A percentile compares a stretch with the other conserved stretches of the same genome.
phyloP scores from a whole-genome alignment of 2,797 vertebrate species.

The Brotula barbata region DNA sequence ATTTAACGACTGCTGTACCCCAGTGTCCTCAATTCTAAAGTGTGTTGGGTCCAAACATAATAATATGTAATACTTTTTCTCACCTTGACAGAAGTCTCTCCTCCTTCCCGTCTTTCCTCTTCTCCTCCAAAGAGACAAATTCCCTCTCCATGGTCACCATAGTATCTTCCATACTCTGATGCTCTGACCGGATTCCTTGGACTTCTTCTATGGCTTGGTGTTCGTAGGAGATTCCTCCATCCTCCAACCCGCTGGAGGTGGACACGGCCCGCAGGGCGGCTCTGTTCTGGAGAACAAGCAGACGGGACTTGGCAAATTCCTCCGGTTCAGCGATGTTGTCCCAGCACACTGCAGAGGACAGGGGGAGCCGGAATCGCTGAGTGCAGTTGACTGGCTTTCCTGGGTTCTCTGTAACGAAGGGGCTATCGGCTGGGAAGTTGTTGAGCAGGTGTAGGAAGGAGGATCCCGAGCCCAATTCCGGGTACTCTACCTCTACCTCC shows the following conservation, averaged over 20 bases:
- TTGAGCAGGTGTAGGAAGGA: conserved; percentile 70
- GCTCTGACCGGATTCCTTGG: conserved; percentile 72
- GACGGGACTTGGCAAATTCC: conserved; percentile 79
- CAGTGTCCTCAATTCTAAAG: background rate
- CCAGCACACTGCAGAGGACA: conserved; percentile 74
- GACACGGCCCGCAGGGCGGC: conserved; percentile 77
- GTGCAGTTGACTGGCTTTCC: conserved; percentile 76
- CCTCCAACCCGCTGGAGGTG: conserved; percentile 73
- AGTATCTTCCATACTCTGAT: conserved; percentile 67
- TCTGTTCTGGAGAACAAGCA: conserved; percentile 80
- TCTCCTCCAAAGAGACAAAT: conserved; percentile 76
- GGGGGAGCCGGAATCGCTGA: conserved; percentile 80
- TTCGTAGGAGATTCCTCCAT: conserved; percentile 72
- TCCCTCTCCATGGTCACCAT: conserved; percentile 77
- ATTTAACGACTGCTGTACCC: conserved; percentile 14
- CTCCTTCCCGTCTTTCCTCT: conserved; percentile 72
- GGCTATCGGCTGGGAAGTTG: conserved; percentile 80
- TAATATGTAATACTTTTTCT: conserved; percentile 27
- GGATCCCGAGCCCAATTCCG: conserved; percentile 78
- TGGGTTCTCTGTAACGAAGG: conserved; percentile 68
- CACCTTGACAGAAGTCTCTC: conserved; percentile 69
- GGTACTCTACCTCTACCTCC: conserved; percentile 48
- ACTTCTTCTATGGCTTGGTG: conserved; percentile 75
- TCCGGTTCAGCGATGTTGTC: conserved; percentile 73
- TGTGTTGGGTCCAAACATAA: background rate